Conservation (phyloP, 2,797 vertebrate genomes). For the Xenopus petersii region DNA sequence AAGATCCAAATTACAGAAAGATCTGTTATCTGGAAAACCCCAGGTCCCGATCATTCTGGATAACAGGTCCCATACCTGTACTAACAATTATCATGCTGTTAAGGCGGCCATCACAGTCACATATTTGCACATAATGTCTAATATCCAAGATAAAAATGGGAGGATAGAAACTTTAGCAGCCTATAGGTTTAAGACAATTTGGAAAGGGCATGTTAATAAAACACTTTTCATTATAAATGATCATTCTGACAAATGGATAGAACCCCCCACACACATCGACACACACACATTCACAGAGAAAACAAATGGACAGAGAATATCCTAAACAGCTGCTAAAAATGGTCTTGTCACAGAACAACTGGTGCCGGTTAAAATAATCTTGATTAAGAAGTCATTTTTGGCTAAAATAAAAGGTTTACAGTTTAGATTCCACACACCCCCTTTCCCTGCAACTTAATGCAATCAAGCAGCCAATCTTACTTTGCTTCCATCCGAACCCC, state of each 20-base stretch:
- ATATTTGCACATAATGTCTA: too few relatives aligned
- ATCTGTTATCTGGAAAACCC: too few relatives aligned
- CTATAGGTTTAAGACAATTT: too few relatives aligned
- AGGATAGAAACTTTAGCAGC: too few relatives aligned
- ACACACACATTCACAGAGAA: not conserved
- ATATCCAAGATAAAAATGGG: too few relatives aligned
- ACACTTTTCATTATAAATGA: not conserved
- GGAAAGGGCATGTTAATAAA: too few relatives aligned
- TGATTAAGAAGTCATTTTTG: constrained; percentile 38
- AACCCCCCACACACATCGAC: not conserved
- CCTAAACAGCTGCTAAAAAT: constrained; percentile 35
- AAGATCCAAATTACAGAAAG: too few relatives aligned
- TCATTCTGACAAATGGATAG: constrained; percentile 30
- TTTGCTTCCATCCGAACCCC: constrained; percentile 43
- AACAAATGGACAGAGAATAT: constrained; percentile 28
- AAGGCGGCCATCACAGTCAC: too few relatives aligned
- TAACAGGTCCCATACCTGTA: too few relatives aligned
- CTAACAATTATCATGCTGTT: too few relatives aligned
- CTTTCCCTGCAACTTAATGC: constrained; percentile 40
- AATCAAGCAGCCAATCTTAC: constrained; percentile 40
- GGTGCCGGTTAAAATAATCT: constrained; percentile 42
- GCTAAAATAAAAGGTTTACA: constrained; percentile 18
- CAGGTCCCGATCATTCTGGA: too few relatives aligned
- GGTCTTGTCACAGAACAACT: constrained; percentile 36
- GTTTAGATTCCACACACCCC: constrained; percentile 17